Conservation (phyloP, 2,888 invertebrate species). For the Deroplatys truncata region DNA sequence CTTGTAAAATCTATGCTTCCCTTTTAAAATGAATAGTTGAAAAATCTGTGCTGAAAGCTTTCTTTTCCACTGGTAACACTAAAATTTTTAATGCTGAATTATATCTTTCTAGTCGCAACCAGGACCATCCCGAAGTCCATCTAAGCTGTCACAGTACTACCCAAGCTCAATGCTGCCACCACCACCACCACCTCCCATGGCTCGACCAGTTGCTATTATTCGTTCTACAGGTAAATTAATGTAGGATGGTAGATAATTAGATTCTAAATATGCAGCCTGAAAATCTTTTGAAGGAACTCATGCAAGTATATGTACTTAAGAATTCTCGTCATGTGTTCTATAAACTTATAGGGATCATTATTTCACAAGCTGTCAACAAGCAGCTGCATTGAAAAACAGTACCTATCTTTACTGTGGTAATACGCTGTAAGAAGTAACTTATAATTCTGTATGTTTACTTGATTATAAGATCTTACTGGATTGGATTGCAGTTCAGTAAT, state of each 20-base stretch:
- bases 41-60: too few species aligned
- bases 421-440: too few species aligned
- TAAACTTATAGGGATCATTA: neutral
- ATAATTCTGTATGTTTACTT: too few species aligned
- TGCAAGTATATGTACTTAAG: neutral
- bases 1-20: too few species aligned
- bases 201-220: conserved; percentile 92
- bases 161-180: conserved; percentile 92
- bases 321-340: neutral
- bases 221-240: conserved; percentile 69
- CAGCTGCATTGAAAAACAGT: neutral
- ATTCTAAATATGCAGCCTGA: neutral
- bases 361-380: neutral
- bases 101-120: conserved; percentile 48
- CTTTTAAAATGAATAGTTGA: too few species aligned
- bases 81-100: neutral
- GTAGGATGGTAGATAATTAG: neutral
- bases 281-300: neutral
- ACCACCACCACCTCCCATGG: conserved; percentile 93
- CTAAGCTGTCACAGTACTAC: conserved; percentile 76
- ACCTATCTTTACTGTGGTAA: too few species aligned
- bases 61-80: too few species aligned
- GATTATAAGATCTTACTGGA: too few species aligned
- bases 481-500: too few species aligned
- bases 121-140: conserved; percentile 62